Evolutionary conservation across 2,113 vertebrate species (phyloP).

Genomic region (Brevimyrus niger): DNA sequence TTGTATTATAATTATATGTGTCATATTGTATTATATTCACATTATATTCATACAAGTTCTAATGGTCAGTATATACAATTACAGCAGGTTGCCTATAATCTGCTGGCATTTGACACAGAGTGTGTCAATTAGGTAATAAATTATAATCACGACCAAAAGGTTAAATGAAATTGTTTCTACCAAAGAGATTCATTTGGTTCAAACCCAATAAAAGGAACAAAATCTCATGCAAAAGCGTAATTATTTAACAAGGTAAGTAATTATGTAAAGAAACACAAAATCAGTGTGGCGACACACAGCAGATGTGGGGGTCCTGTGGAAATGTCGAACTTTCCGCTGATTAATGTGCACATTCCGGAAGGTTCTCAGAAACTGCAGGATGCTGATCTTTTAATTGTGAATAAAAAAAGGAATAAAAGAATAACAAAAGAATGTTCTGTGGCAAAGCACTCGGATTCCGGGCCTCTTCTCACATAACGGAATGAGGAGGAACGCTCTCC

Average conservation of each 20-base stretch:
- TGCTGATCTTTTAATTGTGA: not conserved
- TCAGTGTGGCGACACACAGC: not conserved
- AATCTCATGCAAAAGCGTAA: not conserved
- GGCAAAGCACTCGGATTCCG: not conserved
- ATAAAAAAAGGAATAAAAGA: not conserved
- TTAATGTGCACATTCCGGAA: not conserved
- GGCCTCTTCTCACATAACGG: not conserved
- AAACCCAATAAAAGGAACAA: not conserved
- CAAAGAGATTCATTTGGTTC: not conserved
- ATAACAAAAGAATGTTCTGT: not conserved
- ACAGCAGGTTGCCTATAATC: not conserved
- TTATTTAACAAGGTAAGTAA: not conserved
- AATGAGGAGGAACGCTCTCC: not conserved
- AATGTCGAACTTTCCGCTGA: not conserved
- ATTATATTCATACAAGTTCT: not conserved
- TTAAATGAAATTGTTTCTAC: not conserved
- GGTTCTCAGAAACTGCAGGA: not conserved
- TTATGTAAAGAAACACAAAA: not conserved
- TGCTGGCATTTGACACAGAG: not conserved
- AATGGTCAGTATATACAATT: not conserved
- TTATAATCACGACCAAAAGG: not conserved
- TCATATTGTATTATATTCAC: not conserved
- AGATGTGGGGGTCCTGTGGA: not conserved
- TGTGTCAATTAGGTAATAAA: not conserved
- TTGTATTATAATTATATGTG: not conserved